Base-by-base conservation (phyloP, 1,140 invertebrate species). In the Trichonephila inaurata region DNA sequence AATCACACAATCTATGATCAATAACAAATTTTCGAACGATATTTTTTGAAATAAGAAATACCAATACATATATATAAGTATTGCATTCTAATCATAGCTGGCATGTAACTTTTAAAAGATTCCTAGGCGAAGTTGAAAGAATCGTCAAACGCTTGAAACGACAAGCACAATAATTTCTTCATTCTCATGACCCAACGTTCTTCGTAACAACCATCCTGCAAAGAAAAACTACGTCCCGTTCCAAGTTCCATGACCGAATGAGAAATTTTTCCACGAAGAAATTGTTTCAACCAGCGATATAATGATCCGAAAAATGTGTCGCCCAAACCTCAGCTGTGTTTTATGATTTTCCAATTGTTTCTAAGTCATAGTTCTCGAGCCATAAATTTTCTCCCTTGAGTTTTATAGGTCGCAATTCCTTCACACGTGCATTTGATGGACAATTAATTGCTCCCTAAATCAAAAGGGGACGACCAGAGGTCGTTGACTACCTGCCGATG, bases 291-390 rank as follows among this genome's bases (percentile, higher is more conserved):
- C 28, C 7, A 28, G 28, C 14, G 3, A 18, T 51, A 16, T 77
- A 77, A 77, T 40, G 72, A 77, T 28, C 6, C 1, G 72, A 16
- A 4, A 7, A 77, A 40, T 69, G 66, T 69, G 44, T 61, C 83
- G 18, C 83, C 83, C 19, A 14, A 77, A 77, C 72, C 72, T 77
- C 72, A 77, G 72, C 72, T 77, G 72, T 40, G 72, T 40, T 77
- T 77, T 77, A 77, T 77, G 72, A 77, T 77, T 77, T 77, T 77
- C 28, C 83, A n/a, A 85, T 51, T 51, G 40, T n/a, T 33, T 19
- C 14, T 21, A 24, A 85, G 44, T 85, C 28, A 85, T 85, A 28
- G 58, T 33, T 33, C 83, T n/a, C 18, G n/a, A 12, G 51, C 82
- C 44, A 44, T 81, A 81, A 81, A 81, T 58, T 85, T 85, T 21